A percentile compares a stretch with the other conserved stretches of the same genome.
These are phyloP conservation scores for Mercenaria mercenaria DNA, from an alignment of 1,140 invertebrate species.

Conservation along the genomic window DNA sequence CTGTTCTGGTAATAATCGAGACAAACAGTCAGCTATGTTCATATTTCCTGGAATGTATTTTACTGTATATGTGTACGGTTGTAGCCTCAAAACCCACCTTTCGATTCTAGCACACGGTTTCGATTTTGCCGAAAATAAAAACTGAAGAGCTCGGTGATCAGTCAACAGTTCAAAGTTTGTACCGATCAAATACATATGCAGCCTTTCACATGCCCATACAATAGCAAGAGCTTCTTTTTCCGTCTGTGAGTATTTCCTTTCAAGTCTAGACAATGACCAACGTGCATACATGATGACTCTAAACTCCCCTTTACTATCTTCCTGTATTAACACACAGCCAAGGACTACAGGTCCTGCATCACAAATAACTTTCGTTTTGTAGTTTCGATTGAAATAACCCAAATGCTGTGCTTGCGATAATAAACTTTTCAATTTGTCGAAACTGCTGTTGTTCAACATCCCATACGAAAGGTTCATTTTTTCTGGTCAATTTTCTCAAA, in stretches of 20 bases:
- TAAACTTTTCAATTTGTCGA: too few relatives aligned
- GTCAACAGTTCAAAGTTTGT: slow-evolving; percentile 81
- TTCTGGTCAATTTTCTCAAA: too few relatives aligned
- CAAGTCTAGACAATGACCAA: slow-evolving; percentile 60
- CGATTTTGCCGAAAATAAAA: slow-evolving; percentile 62
- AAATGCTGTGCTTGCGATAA: too few relatives aligned
- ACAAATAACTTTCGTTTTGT: too few relatives aligned
- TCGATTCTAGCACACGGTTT: slow-evolving; percentile 71
- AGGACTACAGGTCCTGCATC: too few relatives aligned
- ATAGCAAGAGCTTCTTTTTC: slow-evolving; percentile 86
- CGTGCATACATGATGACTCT: slow-evolving; percentile 74
- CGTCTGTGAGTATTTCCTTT: slow-evolving; percentile 83
- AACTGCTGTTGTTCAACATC: too few relatives aligned
- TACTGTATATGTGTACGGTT: slow-evolving; percentile 69
- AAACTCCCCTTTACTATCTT: too few relatives aligned
- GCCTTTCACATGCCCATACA: slow-evolving; percentile 85
- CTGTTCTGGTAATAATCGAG: slow-evolving; percentile 48
- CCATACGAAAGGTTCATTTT: too few relatives aligned
- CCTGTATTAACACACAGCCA: too few relatives aligned
- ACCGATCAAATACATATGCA: slow-evolving; percentile 85
- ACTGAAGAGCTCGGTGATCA: slow-evolving; percentile 81
- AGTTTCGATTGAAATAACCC: too few relatives aligned
- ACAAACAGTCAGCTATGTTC: slow-evolving; percentile 72
- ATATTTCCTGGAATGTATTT: slow-evolving; percentile 62
- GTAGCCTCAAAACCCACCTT: slow-evolving; percentile 72